Evolutionary conservation across 2,797 vertebrate genomes (phyloP), one percentile per base, ranked within the genome.

Genomic region (Ambastaia sidthimunki): DNA sequence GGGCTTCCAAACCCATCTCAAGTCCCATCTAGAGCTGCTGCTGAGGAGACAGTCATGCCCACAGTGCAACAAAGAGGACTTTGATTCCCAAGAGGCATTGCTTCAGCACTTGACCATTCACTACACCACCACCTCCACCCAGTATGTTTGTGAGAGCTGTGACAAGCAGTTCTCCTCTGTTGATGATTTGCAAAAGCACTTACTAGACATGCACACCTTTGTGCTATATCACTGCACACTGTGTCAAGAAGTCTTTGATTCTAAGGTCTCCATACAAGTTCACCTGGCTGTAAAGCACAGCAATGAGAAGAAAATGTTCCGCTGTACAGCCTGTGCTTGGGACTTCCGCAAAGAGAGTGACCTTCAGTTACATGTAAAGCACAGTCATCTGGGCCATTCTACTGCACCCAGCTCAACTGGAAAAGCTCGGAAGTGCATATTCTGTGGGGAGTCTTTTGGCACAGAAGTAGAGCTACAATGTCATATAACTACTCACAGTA

Each of bases 121-220:
- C 89, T 99, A 99, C 87, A 99, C 97, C 88, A 98, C 98, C 90
- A 98, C 98, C 84, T 99, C 98, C 55, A 99, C 98, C 0, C 98
- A 99, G 88, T 99, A 99, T 86, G 97, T 98, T 88, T 99, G 98
- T 82, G 98, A 99, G 94, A 99, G 98, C 81, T 99, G 98, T 67
- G 98, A 99, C 90, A 99, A 99, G 89, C 98, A 99, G 92, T 99
- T 99, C 90, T 98, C 98, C 0, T 98, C 97, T 0, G 98, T 99
- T 88, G 98, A 99, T 71, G 98, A 99, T 89, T 93, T 99, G 76
- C 98, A 99, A 92, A 99, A 99, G 89, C 98, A 99, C 89, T 92
- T 99, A 34, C 90, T 99, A 4, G 98, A 99, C 92, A 99, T 99
- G 98, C 98, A 99, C 84, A 99, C 98, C 0, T 99, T 99, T 2